Evolutionary conservation across 2,888 invertebrate genomes (phyloP).

Genomic region (Meghimatium bilineatum): DNA sequence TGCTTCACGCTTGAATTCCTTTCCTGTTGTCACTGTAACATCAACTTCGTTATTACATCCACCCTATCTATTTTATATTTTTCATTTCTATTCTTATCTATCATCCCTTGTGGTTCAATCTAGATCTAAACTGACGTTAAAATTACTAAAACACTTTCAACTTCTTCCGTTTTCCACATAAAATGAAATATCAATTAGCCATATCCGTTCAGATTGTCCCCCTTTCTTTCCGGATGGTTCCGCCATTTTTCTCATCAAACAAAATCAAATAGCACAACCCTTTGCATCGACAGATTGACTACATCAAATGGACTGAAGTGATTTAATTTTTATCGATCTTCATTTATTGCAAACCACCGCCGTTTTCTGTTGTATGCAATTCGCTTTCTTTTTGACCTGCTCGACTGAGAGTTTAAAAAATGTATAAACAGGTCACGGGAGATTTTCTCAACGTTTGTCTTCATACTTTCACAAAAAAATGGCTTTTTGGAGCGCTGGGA

Average conservation of each 20-base stretch:
- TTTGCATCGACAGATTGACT: conserved; percentile 22
- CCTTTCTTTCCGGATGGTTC: neutral
- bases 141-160: neutral
- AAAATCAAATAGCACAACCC: conserved; percentile 29
- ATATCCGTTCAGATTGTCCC: neutral
- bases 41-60: too few relatives aligned
- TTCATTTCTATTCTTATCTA: too few relatives aligned
- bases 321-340: conserved; percentile 41
- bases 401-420: conserved; percentile 8
- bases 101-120: too few relatives aligned
- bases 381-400: neutral
- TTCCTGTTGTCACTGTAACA: too few relatives aligned
- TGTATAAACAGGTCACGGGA: conserved; percentile 6
- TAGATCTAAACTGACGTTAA: too few relatives aligned
- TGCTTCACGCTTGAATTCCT: too few relatives aligned
- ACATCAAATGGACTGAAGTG: conserved; percentile 43
- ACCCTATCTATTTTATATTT: too few relatives aligned
- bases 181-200: conserved; percentile 32
- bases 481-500: neutral
- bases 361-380: neutral
- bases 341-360: conserved; percentile 29
- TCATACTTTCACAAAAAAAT: conserved; percentile 4
- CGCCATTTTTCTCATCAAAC: conserved; percentile 22
- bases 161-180: neutral
- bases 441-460: conserved; percentile 11